phyloP scores from a whole-genome alignment of 2,113 vertebrate species.

The Orientallactaga bullata region DNA sequence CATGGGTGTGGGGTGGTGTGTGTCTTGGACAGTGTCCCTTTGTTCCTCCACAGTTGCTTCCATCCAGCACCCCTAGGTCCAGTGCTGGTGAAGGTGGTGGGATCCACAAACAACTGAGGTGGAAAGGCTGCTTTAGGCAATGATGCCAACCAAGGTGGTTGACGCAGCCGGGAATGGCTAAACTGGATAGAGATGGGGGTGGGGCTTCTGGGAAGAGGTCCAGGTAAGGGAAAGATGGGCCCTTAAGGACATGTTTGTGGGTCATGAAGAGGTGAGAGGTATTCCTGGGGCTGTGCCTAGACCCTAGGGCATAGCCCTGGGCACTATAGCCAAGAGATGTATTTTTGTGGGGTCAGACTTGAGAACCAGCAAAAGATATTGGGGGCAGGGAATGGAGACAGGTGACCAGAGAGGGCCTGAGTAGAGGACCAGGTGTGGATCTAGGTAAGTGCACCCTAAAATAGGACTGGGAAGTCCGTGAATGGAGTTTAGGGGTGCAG shows the following conservation, averaged over 20 bases:
- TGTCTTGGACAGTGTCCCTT: too few species aligned
- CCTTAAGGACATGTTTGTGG: neutral
- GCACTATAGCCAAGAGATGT: accelerated
- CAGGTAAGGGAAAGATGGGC: neutral
- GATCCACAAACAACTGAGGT: neutral
- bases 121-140: neutral
- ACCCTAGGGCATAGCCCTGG: too few species aligned
- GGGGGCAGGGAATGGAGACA: too few species aligned
- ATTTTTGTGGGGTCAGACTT: too few species aligned
- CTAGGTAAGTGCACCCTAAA: neutral
- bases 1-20: accelerated
- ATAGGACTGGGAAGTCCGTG: neutral
- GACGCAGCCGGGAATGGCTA: neutral
- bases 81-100: neutral
- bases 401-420: neutral
- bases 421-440: neutral
- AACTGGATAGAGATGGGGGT: neutral
- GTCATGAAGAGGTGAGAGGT: neutral
- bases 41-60: neutral
- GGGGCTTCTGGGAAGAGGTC: too few species aligned
- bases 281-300: neutral
- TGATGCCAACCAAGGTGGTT: neutral
- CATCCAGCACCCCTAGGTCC: too few species aligned
- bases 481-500: neutral
- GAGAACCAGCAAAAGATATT: neutral